Percentiles rank a stretch among this genome's conserved stretches.
These are phyloP conservation scores for Tenualosa thibaudeaui DNA, from an alignment of 2,797 vertebrate species.

Conservation along the genomic window DNA sequence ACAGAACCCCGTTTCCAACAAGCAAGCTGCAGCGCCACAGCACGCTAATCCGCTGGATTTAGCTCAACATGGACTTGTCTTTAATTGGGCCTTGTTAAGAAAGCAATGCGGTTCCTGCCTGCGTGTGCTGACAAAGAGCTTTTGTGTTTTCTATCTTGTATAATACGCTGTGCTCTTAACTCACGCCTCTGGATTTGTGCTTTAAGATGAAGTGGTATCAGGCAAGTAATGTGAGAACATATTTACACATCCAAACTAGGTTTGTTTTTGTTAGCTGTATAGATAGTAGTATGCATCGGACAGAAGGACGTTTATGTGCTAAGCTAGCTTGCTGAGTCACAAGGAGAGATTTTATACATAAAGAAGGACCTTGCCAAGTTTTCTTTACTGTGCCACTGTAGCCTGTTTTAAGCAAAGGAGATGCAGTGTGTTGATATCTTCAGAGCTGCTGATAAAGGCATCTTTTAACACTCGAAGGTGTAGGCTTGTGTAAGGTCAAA, in stretches of 20 bases:
- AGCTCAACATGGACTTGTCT: slow-evolving; percentile 53
- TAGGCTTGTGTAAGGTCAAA: background rate
- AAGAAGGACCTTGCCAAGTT: background rate
- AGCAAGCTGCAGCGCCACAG: slow-evolving; percentile 51
- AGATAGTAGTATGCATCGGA: background rate
- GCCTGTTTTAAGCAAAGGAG: background rate
- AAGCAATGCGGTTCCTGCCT: slow-evolving; percentile 52
- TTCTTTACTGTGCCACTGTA: background rate
- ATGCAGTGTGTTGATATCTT: background rate
- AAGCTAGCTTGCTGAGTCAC: background rate
- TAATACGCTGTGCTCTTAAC: slow-evolving; percentile 46
- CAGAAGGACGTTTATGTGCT: background rate
- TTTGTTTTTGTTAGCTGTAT: background rate
- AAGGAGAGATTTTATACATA: background rate
- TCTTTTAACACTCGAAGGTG: background rate
- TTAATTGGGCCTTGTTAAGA: slow-evolving; percentile 59
- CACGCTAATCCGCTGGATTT: slow-evolving; percentile 63
- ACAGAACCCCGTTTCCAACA: background rate
- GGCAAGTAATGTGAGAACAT: background rate
- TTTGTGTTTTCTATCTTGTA: slow-evolving; percentile 49
- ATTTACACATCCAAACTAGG: slow-evolving; percentile 2
- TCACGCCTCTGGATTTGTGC: background rate
- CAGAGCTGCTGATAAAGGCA: background rate
- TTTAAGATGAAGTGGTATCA: background rate
- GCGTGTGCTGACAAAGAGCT: slow-evolving; percentile 49